phyloP scores from a whole-genome alignment of 2,888 invertebrate species.

The Machimus atricapillus region DNA sequence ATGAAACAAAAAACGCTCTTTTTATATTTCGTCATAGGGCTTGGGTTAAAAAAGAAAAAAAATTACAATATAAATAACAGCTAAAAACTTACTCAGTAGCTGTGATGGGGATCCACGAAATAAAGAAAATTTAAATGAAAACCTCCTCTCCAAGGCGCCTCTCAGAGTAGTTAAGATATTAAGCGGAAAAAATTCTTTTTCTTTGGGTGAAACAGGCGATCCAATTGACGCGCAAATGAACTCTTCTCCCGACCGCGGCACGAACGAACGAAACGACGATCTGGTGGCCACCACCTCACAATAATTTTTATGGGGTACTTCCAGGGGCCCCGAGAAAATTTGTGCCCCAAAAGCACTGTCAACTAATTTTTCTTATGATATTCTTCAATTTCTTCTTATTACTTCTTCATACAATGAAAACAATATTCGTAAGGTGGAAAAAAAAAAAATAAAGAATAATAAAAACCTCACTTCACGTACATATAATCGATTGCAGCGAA shows the following conservation, averaged over 20 bases:
- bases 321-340: not conserved
- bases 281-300: not conserved
- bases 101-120: not conserved
- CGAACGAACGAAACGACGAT: not conserved
- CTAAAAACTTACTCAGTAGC: not conserved
- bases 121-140: no score
- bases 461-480: not conserved
- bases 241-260: not conserved
- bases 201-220: not conserved
- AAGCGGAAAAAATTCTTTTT: not conserved
- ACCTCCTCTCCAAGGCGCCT: not conserved
- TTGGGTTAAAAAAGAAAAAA: not conserved
- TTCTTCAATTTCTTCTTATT: not conserved
- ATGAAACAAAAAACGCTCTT: not conserved
- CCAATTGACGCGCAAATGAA: conserved; percentile 23
- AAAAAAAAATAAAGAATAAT: not conserved
- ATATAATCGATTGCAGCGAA: not conserved
- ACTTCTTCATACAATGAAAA: not conserved
- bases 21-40: not conserved
- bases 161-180: not conserved
- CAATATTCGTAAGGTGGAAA: not conserved
- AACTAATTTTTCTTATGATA: not conserved
- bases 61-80: no score
- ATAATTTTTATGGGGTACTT: not conserved
- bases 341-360: not conserved